Conservation (phyloP, 2,113 vertebrate species). For the Sylvia atricapilla region DNA sequence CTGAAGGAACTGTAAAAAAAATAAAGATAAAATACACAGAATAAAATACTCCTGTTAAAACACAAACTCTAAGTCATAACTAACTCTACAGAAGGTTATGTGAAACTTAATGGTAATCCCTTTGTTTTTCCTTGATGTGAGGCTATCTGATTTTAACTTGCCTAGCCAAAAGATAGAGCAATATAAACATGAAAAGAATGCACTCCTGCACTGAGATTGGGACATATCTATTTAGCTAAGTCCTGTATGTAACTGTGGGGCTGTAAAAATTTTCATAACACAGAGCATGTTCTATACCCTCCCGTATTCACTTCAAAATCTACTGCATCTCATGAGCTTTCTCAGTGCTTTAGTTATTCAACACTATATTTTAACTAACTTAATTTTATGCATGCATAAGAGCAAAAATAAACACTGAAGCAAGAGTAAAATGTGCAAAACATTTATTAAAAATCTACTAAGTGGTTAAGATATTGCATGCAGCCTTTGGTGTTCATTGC, state of each 20-base stretch:
- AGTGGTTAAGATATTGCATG: background rate
- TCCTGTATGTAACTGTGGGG: background rate
- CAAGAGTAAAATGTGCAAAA: background rate
- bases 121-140: background rate
- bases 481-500: background rate
- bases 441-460: background rate
- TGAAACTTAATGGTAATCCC: background rate
- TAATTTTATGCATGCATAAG: background rate
- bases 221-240: background rate
- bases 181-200: background rate
- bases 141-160: background rate
- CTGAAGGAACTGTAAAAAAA: constrained; percentile 59
- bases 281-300: rapidly evolving
- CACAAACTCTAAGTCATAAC: background rate
- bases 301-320: background rate
- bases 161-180: background rate
- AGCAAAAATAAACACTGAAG: background rate
- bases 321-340: background rate
- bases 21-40: background rate
- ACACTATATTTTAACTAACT: background rate
- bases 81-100: background rate
- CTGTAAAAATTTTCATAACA: background rate
- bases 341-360: background rate
- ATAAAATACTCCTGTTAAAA: background rate
- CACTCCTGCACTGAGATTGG: background rate